These are phyloP conservation scores for Itoplectis maculator DNA, from an alignment of 2,888 invertebrate genomes.

Conservation along the genomic window DNA sequence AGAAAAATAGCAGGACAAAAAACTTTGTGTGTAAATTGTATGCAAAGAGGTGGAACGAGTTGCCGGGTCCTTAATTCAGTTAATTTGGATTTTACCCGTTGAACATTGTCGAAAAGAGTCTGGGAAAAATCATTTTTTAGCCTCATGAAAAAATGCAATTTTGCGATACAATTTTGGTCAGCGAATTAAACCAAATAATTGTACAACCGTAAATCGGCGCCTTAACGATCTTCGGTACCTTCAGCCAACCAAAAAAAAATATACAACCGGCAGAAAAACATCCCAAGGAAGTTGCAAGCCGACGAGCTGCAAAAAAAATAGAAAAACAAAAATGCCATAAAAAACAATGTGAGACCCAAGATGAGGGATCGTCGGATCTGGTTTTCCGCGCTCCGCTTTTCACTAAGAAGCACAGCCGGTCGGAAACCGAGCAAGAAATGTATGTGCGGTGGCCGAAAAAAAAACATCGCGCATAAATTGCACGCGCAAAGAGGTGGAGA, in stretches of 20 bases:
- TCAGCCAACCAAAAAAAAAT: neutral
- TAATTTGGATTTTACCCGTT: too few relatives aligned
- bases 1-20: too few relatives aligned
- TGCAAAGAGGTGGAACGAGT: too few relatives aligned
- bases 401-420: too few relatives aligned
- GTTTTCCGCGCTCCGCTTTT: too few relatives aligned
- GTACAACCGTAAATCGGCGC: slow-evolving; percentile 83
- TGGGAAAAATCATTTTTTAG: too few relatives aligned
- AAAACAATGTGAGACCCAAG: slow-evolving; percentile 27
- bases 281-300: slow-evolving; percentile 54
- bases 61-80: too few relatives aligned
- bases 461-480: slow-evolving; percentile 79
- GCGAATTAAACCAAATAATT: slow-evolving; percentile 82
- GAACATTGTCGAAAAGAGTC: too few relatives aligned
- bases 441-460: slow-evolving; percentile 53
- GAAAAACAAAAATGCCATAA: too few relatives aligned
- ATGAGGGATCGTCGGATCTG: slow-evolving; percentile 32
- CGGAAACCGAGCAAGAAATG: slow-evolving; percentile 7
- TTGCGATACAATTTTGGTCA: too few relatives aligned
- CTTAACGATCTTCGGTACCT: slow-evolving; percentile 79
- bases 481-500: slow-evolving; percentile 79
- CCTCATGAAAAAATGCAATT: too few relatives aligned
- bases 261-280: slow-evolving; percentile 7
- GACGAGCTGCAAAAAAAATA: slow-evolving; percentile 35
- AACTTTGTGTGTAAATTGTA: too few relatives aligned